A percentile compares a stretch with the other conserved stretches of the same genome.
phyloP scores from a whole-genome alignment of 2,113 vertebrate genomes.

The Gasterosteus nipponicus region DNA sequence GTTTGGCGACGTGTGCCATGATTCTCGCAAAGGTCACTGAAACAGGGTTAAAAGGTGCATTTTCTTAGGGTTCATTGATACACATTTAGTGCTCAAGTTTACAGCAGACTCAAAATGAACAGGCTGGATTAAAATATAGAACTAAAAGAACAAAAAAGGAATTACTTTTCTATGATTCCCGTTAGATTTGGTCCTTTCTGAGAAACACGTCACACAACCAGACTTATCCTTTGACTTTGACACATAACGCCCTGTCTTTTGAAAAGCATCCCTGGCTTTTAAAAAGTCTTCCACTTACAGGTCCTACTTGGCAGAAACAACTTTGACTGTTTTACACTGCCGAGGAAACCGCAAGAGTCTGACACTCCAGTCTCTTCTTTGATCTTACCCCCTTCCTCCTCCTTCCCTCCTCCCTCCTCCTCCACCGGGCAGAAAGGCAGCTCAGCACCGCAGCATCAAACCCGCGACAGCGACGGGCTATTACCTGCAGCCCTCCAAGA shows the following conservation, averaged over 20 bases:
- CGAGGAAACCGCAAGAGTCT: neutral
- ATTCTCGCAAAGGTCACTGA: neutral
- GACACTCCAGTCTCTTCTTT: neutral
- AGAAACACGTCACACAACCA: neutral
- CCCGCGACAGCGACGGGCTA: conserved; percentile 89
- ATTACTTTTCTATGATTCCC: too few relatives aligned
- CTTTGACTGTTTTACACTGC: neutral
- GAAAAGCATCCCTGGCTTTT: neutral
- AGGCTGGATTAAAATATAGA: neutral
- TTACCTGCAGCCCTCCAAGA: conserved; percentile 85
- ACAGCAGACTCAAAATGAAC: neutral
- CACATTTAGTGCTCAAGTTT: neutral
- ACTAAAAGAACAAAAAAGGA: too few relatives aligned
- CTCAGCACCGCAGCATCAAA: conserved; percentile 78
- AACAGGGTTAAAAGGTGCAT: neutral
- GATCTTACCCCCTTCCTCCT: neutral
- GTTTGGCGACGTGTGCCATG: too few relatives aligned
- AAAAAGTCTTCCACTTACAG: neutral
- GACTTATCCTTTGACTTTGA: neutral
- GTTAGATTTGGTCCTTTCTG: neutral
- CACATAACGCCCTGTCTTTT: too few relatives aligned
- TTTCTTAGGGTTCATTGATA: neutral
- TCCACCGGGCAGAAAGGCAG: conserved; percentile 82
- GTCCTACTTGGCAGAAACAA: neutral
- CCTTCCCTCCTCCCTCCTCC: neutral